Base-by-base conservation (phyloP, 2,888 invertebrate species). In the Mythimna ferrago region DNA sequence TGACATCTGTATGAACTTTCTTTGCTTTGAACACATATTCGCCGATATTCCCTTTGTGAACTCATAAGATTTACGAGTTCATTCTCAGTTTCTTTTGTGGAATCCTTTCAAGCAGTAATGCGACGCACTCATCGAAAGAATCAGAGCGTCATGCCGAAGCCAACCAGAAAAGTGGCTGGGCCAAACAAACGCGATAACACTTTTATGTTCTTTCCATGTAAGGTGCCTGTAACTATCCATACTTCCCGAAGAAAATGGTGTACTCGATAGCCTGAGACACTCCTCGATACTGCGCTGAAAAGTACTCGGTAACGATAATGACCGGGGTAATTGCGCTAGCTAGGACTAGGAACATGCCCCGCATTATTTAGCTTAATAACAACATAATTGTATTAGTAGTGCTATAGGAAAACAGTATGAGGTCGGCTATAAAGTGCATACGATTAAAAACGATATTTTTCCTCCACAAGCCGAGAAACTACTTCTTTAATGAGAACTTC, bases 281-380 rank as follows among this genome's bases (percentile, higher is more conserved):
- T 16, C 86, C 87, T 70, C 87, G 83, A 72, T 88, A 88, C 70
- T 78, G 78, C 4, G 86, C 85, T 11, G 89, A 85, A n/a, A 85
- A 84, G 63, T 88, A 89, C 73, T 89, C 88, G 0, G 86, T 86
- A 64, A 90, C 70, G 32, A 90, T 84, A 19, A 85, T 67, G n/a
- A 76, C 56, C 56, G 48, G 2, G 16, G 54, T 75, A 69, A 84
- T 76, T 56, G 80, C 75, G 21, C 80, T 73, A 6, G 80, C 82
- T 26, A 83, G 77, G 14, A 86, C 82, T 26, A 83, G 77, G 14
- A 86, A 66, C 66, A 88, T 76, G 1, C 87, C 82, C 65, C 86
- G 81, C 66, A 90, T 82, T 16, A 88, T 80, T 83, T 89, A 88
- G 3, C 87, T 87, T 41, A 89, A 78, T 57, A 91, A 71, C 35